phyloP scores from a whole-genome alignment of 2,113 vertebrate species.

The Asarcornis scutulata region DNA sequence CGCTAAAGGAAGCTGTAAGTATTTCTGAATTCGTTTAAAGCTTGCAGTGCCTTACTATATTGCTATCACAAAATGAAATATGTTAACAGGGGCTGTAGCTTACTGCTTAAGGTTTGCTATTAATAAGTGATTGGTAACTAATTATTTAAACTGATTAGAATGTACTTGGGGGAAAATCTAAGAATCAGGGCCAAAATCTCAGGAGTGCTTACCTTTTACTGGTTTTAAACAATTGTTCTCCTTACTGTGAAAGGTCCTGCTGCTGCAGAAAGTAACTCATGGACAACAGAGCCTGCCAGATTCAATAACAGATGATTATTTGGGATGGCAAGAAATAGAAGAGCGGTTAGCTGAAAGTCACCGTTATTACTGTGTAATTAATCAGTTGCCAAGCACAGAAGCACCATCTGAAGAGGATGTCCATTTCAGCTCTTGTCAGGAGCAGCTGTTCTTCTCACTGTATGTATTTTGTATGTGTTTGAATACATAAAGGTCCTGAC shows the following conservation, averaged over 20 bases:
- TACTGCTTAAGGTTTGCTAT: background rate
- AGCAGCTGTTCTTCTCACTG: slow-evolving; percentile 38
- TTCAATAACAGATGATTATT: background rate
- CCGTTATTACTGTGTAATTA: slow-evolving; percentile 1
- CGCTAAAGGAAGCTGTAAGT: slow-evolving; percentile 55
- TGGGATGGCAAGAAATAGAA: slow-evolving; percentile 56
- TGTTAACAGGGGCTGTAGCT: background rate
- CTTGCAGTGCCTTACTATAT: background rate
- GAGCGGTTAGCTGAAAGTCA: background rate
- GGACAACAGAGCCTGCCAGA: background rate
- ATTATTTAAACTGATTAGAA: background rate
- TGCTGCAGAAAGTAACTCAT: slow-evolving; percentile 24
- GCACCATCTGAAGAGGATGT: background rate
- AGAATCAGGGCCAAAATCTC: background rate
- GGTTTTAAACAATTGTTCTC: background rate
- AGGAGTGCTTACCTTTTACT: background rate
- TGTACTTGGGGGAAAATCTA: background rate
- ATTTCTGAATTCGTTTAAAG: background rate
- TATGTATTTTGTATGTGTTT: background rate
- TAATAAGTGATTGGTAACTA: background rate
- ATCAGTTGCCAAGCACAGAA: background rate
- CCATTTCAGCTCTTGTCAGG: slow-evolving; percentile 2
- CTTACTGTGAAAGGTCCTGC: slow-evolving; percentile 16
- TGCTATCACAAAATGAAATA: background rate
- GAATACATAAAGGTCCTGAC: background rate